phyloP scores from a whole-genome alignment of 1,140 invertebrate species.

The Maconellicoccus hirsutus region DNA sequence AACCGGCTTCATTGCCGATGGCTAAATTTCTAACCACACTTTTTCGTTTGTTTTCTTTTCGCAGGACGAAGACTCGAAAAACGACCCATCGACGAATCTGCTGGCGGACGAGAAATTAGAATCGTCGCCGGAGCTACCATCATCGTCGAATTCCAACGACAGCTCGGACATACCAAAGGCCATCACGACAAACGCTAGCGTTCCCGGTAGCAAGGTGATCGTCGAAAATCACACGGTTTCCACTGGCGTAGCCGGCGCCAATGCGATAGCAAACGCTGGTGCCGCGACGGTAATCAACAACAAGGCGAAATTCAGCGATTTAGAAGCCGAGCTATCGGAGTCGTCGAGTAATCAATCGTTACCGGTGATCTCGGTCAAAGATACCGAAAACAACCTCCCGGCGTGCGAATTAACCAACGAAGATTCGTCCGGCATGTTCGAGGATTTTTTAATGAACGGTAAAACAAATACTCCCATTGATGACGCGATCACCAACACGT shows the following conservation, averaged over 20 bases:
- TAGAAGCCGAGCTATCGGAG: not conserved
- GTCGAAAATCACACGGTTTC: not conserved
- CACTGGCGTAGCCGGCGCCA: not conserved
- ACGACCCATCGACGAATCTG: not conserved
- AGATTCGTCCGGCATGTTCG: constrained; percentile 49
- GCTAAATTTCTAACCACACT: no score
- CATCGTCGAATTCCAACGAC: not conserved
- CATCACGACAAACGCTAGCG: not conserved
- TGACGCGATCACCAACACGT: constrained; percentile 34
- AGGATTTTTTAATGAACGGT: constrained; percentile 47
- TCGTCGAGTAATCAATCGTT: constrained; percentile 15
- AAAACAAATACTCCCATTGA: constrained; percentile 42
- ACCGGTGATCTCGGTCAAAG: constrained; percentile 7
- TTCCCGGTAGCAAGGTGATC: not conserved
- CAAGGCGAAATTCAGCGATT: not conserved
- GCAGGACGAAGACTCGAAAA: not conserved
- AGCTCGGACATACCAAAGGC: not conserved
- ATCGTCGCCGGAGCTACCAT: not conserved
- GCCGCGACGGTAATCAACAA: not conserved
- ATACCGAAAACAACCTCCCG: not conserved
- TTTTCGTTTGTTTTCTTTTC: not conserved
- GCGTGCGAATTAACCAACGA: constrained; percentile 40
- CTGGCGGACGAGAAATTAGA: constrained; percentile 6
- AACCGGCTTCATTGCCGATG: no score
- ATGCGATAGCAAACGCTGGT: not conserved